phyloP scores from a whole-genome alignment of 2,113 vertebrate genomes.

The Callospermophilus lateralis region DNA sequence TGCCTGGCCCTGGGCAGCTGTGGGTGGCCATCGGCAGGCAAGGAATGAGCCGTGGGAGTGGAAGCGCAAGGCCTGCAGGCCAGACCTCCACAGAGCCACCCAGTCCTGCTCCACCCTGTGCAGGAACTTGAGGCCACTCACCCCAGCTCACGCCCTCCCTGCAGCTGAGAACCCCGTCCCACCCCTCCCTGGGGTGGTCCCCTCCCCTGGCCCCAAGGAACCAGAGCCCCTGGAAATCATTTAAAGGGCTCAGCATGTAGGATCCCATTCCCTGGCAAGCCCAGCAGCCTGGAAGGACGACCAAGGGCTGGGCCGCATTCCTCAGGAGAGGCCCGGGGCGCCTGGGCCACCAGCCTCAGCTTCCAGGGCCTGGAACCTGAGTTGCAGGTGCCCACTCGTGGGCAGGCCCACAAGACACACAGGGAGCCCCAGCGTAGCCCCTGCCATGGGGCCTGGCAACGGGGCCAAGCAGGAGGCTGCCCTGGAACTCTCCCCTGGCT shows the following conservation, averaged over 20 bases:
- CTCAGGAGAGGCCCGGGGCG: not conserved
- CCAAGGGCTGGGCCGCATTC: rapidly evolving
- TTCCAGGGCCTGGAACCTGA: not conserved
- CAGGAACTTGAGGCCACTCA: not conserved
- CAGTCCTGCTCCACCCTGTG: not conserved
- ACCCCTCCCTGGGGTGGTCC: not conserved
- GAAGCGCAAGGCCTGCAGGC: not conserved
- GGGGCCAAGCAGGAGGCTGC: not conserved
- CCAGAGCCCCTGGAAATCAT: not conserved
- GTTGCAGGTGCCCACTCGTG: rapidly evolving
- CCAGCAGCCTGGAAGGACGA: not conserved
- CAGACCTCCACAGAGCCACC: not conserved
- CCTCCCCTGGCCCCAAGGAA: not conserved
- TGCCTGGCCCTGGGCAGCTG: rapidly evolving
- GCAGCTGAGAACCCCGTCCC: not conserved
- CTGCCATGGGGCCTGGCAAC: not conserved
- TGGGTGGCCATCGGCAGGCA: not conserved
- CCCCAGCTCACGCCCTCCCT: not conserved
- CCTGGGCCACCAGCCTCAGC: not conserved
- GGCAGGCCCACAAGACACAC: not conserved
- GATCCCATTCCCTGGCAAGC: not conserved
- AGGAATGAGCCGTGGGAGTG: not conserved
- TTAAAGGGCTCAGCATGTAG: not conserved
- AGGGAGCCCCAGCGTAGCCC: no score
- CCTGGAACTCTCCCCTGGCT: not conserved